phyloP scores from a whole-genome alignment of 2,797 vertebrate species.

The Pristis pectinata region DNA sequence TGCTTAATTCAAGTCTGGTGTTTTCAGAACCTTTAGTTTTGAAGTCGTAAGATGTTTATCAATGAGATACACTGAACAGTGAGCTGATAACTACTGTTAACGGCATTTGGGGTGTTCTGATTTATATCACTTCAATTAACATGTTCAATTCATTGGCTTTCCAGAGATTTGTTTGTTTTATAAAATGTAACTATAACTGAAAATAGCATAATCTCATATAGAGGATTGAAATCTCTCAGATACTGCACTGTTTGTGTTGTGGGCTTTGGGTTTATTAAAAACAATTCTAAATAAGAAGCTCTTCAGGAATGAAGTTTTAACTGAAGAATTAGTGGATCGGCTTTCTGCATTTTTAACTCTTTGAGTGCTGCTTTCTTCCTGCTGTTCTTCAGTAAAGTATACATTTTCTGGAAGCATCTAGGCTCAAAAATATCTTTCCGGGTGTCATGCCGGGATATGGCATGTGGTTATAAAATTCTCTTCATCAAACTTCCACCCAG shows the following conservation, averaged over 20 bases:
- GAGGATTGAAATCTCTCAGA: neutral
- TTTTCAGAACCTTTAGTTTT: neutral
- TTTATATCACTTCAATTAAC: neutral
- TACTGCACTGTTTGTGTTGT: neutral
- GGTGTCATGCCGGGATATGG: neutral
- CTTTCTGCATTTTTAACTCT: conserved; percentile 28
- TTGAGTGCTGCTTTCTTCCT: neutral
- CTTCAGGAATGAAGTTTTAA: neutral
- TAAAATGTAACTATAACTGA: neutral
- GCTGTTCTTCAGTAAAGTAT: neutral
- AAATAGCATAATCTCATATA: neutral
- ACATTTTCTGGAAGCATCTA: neutral
- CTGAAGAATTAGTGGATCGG: neutral
- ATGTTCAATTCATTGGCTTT: neutral
- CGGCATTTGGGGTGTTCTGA: neutral
- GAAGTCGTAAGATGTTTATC: neutral
- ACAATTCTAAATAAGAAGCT: neutral
- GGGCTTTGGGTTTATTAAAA: conserved; percentile 9
- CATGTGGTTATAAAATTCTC: neutral
- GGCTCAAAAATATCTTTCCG: neutral
- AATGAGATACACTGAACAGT: neutral
- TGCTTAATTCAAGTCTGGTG: neutral
- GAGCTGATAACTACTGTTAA: neutral
- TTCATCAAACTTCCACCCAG: neutral
- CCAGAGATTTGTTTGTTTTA: neutral